Evolutionary conservation across 2,888 invertebrate genomes (phyloP).

Genomic region (Acrobasis consociella): DNA sequence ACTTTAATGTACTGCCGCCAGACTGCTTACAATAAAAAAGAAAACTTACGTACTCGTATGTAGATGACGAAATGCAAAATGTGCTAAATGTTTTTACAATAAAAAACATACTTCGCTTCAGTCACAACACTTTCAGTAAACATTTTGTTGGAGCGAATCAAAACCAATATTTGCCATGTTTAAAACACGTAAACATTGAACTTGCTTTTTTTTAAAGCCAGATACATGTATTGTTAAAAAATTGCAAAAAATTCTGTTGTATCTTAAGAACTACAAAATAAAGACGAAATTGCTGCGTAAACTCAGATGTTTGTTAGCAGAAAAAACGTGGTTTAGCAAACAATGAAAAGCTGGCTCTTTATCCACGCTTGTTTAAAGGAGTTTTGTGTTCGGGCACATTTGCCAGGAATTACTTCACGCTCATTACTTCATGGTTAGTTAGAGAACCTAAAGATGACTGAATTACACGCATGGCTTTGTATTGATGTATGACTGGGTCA

Average conservation of each 20-base stretch:
- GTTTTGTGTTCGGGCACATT: constrained; percentile 29
- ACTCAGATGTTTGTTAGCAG: background rate
- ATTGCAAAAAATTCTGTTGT: background rate
- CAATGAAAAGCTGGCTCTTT: constrained; percentile 25
- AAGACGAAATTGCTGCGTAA: constrained; percentile 7
- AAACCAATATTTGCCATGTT: constrained; percentile 40
- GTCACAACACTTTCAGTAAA: constrained; percentile 10
- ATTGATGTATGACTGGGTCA: constrained; percentile 4
- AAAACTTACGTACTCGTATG: no score
- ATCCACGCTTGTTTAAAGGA: constrained; percentile 36
- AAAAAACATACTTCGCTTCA: constrained; percentile 8
- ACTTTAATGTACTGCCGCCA: no score
- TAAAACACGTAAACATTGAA: constrained; percentile 31
- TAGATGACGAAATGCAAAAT: background rate
- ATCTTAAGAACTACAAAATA: background rate
- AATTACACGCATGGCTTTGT: constrained; percentile 24
- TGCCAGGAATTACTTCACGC: constrained; percentile 19
- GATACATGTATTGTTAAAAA: background rate
- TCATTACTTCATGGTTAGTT: constrained; percentile 28
- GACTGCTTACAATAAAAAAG: no score
- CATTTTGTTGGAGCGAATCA: constrained; percentile 30
- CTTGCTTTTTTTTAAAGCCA: constrained; percentile 8
- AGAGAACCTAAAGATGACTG: constrained; percentile 25
- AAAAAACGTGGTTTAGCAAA: background rate
- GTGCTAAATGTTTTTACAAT: constrained; percentile 9